Evolutionary conservation across 2,113 vertebrate species (phyloP), one percentile per base, ranked within the genome.

Genomic region (Tragelaphus imberbis): DNA sequence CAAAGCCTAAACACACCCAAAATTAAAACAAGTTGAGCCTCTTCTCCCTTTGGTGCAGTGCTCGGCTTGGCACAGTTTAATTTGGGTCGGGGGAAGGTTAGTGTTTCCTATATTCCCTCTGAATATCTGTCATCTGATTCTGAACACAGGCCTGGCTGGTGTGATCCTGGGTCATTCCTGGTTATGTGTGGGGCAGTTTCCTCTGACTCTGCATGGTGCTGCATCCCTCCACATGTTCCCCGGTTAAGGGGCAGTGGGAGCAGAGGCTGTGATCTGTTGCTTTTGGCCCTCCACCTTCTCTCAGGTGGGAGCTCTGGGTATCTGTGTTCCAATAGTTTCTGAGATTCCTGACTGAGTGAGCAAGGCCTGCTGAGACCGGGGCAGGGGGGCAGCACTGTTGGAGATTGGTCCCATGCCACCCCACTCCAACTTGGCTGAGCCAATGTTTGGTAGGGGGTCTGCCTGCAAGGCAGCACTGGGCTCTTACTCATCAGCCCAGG

Each of bases 1-100:
- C 91, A 68, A 92, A 95, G 58, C 79, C 36, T 1, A n/a, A 79
- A 53, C 15, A 47, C 10, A 14, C 49, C 71, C 65, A 61, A 55
- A 16, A 2, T 53, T 58, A 95, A 86, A 56, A 25, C 47, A 6
- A 91, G 77, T 65, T 0, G 13, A 75, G 80, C 15, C 84, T 14
- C 90, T 87, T 94, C 84, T 84, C 44, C 88, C n/a, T 25, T 16
- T 51, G 81, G 33, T 21, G 12, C 58, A 33, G 0, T 25, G 63
- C 10, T 0, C 0, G 1, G 51, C 47, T 33, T 16, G 1, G 49
- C 1, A 58, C 9, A 0, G 8, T 30, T 15, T 49, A 84, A 27
- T 47, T 63, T 9, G 6, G 27, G 47, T 23, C 2, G 12, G 53
- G 14, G n/a, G 68, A 79, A 47, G 51, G 14, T 0, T 4, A 33